Evolutionary conservation across 1,140 invertebrate species (phyloP).

Genomic region (Plectrocnemia conspersa): DNA sequence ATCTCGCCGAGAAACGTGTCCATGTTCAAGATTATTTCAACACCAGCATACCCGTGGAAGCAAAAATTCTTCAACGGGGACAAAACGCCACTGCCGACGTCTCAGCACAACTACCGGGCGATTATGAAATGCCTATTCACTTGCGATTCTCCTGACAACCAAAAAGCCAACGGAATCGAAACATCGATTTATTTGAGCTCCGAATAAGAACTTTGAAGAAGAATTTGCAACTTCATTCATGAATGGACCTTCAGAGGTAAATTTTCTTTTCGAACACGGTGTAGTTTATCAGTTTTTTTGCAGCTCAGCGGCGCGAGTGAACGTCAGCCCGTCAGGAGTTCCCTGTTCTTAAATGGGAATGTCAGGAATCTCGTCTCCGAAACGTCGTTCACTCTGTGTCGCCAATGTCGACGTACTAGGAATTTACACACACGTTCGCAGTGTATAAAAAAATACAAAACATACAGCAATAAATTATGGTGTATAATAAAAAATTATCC

Average conservation of each 20-base stretch:
- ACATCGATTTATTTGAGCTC: too few species aligned
- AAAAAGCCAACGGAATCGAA: too few species aligned
- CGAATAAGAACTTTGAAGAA: too few species aligned
- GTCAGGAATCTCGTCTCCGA: slow-evolving; percentile 22
- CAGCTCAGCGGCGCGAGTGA: slow-evolving; percentile 11
- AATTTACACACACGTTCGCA: background rate
- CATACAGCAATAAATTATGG: too few species aligned
- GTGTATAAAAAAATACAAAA: too few species aligned
- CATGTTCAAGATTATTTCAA: slow-evolving; percentile 6
- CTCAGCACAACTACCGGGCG: background rate
- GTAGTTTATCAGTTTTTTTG: slow-evolving; percentile 18
- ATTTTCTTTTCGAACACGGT: slow-evolving; percentile 1
- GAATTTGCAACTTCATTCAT: too few species aligned
- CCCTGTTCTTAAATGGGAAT: slow-evolving; percentile 14
- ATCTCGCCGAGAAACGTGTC: background rate
- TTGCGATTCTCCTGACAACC: too few species aligned
- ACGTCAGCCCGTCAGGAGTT: slow-evolving; percentile 8
- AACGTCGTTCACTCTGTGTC: slow-evolving; percentile 12
- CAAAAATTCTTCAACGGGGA: slow-evolving; percentile 7
- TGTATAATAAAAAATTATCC: too few species aligned
- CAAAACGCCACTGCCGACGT: slow-evolving; percentile 11
- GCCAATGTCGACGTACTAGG: background rate
- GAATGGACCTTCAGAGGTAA: too few species aligned
- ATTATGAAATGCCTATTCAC: too few species aligned
- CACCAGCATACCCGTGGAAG: background rate